Base-by-base conservation (phyloP, 2,113 vertebrate genomes). In the Genyomyrus donnyi region DNA sequence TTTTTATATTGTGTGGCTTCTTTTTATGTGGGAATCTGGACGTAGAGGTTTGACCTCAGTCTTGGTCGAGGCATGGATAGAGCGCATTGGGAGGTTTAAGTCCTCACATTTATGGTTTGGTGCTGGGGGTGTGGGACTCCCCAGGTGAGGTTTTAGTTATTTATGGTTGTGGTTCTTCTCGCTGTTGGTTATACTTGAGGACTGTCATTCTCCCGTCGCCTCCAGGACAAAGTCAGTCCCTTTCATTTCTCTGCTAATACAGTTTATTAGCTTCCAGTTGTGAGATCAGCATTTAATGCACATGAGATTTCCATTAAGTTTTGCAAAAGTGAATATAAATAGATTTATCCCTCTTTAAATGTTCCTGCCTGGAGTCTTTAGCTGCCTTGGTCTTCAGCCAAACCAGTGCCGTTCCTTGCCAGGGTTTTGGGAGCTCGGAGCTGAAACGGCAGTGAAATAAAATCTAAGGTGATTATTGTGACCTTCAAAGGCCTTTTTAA, bases 301-400 rank as follows among this genome's bases (percentile, higher is more conserved):
- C 62, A 70, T 70, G 62, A 70, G 62, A 70, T 70, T 70, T 70
- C 62, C 62, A 70, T 70, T 70, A 70, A 70, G 27, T 70, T 70
- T 70, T 27, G n/a, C 62, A 70, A 70, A 70, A 70, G 62, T 70
- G 27, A 70, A 70, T 70, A 70, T 70, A 70, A 70, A 70, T 70
- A 52, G 49, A 49, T 88, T 86, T 88, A 56, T 56, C 87, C 87
- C 87, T 58, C 56, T 88, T 88, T 42, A 88, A 56, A 88, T 31
- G 62, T 70, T 70, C 62, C 62, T 70, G 62, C 27, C 62, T 31
- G n/a, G 62, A 70, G n/a, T 70, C 27, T 70, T 31, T 13, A 70
- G 27, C 62, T 70, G 1, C 50, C 85, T 52, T 87, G 52, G 46
- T 35, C 35, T 58, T 21, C 52, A 13, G 62, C 62, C 62, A 70